Percentiles rank a stretch among this genome's conserved stretches.
Conservation (phyloP, 2,797 vertebrate species). For the Leucoraja ocellata region DNA sequence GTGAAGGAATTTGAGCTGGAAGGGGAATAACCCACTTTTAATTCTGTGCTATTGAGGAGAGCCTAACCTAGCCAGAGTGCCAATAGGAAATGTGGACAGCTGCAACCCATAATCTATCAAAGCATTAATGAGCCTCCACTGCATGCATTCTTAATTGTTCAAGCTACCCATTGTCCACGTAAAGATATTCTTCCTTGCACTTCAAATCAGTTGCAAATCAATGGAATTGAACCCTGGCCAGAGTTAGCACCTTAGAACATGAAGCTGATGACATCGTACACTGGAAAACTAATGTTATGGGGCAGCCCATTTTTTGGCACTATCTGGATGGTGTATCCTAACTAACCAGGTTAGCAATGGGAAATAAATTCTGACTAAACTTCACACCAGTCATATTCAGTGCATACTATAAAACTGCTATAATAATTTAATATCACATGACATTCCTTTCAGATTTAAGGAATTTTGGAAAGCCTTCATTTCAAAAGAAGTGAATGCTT, state of each 20-base stretch:
- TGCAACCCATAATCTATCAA: too few species aligned
- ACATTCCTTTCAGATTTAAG: background rate
- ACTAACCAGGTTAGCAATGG: background rate
- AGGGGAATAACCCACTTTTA: too few species aligned
- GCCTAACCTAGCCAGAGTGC: too few species aligned
- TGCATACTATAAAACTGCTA: background rate
- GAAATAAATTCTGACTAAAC: background rate
- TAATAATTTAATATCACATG: background rate
- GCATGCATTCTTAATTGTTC: too few species aligned
- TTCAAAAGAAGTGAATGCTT: background rate
- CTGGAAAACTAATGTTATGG: background rate
- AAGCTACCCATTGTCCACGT: too few species aligned
- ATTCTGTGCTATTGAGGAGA: too few species aligned
- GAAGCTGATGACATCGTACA: background rate
- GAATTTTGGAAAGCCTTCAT: background rate
- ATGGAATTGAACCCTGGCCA: background rate
- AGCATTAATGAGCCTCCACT: background rate
- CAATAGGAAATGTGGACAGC: too few species aligned
- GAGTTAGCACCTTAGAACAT: background rate
- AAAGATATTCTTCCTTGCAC: too few species aligned
- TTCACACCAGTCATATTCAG: background rate
- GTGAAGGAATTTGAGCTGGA: too few species aligned
- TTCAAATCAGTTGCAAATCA: too few species aligned
- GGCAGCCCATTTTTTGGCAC: background rate
- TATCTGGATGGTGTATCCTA: background rate